Evolutionary conservation across 1,140 invertebrate species (phyloP).

Genomic region (Hyphantria cunea): DNA sequence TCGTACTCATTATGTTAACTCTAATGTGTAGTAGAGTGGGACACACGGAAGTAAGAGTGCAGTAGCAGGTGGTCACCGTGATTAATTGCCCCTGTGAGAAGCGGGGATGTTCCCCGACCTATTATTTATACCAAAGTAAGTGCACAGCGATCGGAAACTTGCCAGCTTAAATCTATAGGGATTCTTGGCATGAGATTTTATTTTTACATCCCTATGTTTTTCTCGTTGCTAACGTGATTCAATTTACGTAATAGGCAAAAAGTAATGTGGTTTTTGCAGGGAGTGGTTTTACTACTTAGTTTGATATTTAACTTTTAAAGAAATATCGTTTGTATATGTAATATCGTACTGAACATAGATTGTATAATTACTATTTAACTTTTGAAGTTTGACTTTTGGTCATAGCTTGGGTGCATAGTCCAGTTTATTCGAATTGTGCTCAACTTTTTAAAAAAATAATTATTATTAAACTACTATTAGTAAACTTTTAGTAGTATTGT

Average conservation of each 20-base stretch:
- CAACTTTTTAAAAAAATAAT: no score
- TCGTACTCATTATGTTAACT: conserved; percentile 1
- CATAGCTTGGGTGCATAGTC: not conserved
- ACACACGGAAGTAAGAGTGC: conserved; percentile 45
- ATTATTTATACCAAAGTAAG: conserved; percentile 39
- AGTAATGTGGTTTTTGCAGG: conserved; percentile 24
- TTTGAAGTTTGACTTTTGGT: not conserved
- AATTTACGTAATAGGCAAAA: conserved; percentile 25
- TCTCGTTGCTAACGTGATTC: conserved; percentile 29
- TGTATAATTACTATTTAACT: not conserved
- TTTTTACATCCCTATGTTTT: conserved; percentile 28
- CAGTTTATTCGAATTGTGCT: no score
- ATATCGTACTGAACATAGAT: not conserved
- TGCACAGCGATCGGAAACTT: conserved; percentile 30
- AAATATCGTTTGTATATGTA: conserved; percentile 2
- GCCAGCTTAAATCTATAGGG: conserved; percentile 26
- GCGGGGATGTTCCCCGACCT: conserved; percentile 30
- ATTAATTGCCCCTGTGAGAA: conserved; percentile 55
- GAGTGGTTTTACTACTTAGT: conserved; percentile 15
- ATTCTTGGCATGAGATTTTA: conserved; percentile 23
- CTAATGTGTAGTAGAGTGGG: conserved; percentile 19
- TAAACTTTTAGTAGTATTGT: no score
- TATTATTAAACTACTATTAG: no score
- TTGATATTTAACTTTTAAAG: conserved; percentile 5
- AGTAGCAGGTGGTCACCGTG: conserved; percentile 60